phyloP scores from a whole-genome alignment of 2,888 invertebrate genomes.

The Busseola fusca region DNA sequence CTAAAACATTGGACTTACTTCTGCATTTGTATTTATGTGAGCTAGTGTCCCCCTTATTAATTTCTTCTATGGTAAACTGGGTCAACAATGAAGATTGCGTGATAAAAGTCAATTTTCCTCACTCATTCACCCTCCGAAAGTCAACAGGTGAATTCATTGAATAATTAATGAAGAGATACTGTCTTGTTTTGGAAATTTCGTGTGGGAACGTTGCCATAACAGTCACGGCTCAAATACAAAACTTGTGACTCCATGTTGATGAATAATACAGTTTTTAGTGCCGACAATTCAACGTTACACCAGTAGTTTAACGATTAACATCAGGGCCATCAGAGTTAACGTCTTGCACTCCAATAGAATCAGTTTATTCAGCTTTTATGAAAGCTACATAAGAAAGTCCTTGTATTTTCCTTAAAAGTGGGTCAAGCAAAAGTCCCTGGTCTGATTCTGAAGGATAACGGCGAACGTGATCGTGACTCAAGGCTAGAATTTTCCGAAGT shows the following conservation, averaged over 20 bases:
- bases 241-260: conserved; percentile 20
- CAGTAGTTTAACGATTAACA: conserved; percentile 36
- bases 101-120: conserved; percentile 71
- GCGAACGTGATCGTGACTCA: conserved; percentile 55
- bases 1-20: conserved; percentile 19
- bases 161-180: conserved; percentile 75
- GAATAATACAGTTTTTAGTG: conserved; percentile 21
- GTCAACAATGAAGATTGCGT: conserved; percentile 72
- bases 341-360: conserved; percentile 43
- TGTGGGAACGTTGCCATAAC: conserved; percentile 36
- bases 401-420: conserved; percentile 57
- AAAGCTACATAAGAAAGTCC: conserved; percentile 33
- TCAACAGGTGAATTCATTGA: conserved; percentile 83
- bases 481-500: conserved; percentile 53
- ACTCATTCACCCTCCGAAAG: conserved; percentile 65
- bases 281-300: conserved; percentile 27
- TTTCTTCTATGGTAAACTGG: conserved; percentile 61
- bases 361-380: conserved; percentile 43
- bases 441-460: conserved; percentile 58
- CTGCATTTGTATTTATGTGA: conserved; percentile 35
- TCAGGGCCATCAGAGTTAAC: conserved; percentile 47
- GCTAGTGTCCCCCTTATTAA: conserved; percentile 42
- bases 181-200: conserved; percentile 43
- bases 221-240: conserved; percentile 4
- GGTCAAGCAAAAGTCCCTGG: conserved; percentile 76